Base-by-base conservation (phyloP, 2,888 invertebrate genomes). In the Tetragonula carbonaria region DNA sequence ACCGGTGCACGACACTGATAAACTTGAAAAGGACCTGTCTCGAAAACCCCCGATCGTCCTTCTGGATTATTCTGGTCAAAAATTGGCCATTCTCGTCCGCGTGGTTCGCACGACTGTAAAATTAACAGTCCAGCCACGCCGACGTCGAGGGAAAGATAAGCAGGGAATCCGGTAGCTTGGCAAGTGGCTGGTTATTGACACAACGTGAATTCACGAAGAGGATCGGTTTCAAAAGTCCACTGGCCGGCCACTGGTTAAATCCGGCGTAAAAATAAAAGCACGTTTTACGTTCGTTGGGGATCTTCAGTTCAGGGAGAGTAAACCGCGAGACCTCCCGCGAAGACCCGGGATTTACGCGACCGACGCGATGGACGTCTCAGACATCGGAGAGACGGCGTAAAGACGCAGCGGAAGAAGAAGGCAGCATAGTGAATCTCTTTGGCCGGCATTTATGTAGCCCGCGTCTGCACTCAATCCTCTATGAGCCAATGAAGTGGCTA, bases 201-300 rank as follows among this genome's bases (percentile, higher is more conserved):
- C 62, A 82, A 75, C 21, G 65, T 18, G 55, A 38, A 55, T 59
- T 71, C 59, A 65, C 79, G 71, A 38, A 38, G 50, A 51, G 77
- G 87, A 81, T 87, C 85, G 81, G 23, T 80, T 84, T 68, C 76
- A 67, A 63, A 78, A 77, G 82, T 85, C 77, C 85, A 78, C 84
- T 16, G 84, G 66, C 55, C 66, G 72, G 81, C 70, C 80, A 67
- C 86, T 8, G 86, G 90, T 92, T 93, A 92, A 93, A 93, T 92
- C 92, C 90, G 86, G 88, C 91, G 91, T 93, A 91, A 93, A 88
- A 93, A 92, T 93, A 92, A 93, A 92, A 91, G 89, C 90, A 87
- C 88, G 87, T 90, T 92, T 93, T 83, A 88, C 88, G 87, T 59
- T 76, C 84, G 85, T 28, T 45, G 65, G 82, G 84, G 74, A 75